A percentile compares a stretch with the other conserved stretches of the same genome.
phyloP scores from a whole-genome alignment of 2,797 vertebrate genomes.

The Pseudocheirus occidentalis region DNA sequence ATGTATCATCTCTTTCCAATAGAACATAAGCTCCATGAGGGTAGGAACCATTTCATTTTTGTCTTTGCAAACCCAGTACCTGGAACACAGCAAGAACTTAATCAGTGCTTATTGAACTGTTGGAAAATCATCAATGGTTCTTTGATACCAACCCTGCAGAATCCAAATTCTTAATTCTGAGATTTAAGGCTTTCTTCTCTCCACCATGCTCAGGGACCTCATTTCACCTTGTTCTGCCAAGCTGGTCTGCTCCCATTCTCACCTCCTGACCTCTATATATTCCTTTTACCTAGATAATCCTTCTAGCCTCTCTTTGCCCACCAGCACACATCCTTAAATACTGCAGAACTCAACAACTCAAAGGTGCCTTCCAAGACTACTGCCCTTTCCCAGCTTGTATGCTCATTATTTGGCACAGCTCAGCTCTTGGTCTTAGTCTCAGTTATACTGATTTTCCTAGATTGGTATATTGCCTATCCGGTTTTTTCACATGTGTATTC shows the following conservation, averaged over 20 bases:
- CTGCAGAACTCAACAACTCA: not conserved
- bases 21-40: not conserved
- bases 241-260: not conserved
- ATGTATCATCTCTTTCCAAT: not conserved
- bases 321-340: not conserved
- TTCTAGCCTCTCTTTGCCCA: not conserved
- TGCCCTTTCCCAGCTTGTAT: not conserved
- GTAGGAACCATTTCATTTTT: not conserved
- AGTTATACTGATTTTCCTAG: not conserved
- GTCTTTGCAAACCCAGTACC: not conserved
- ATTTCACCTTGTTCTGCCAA: not conserved
- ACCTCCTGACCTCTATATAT: not conserved
- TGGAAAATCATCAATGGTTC: not conserved
- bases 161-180: not conserved
- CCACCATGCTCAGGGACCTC: not conserved
- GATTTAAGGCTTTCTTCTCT: not conserved
- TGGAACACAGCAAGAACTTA: not conserved
- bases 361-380: not conserved
- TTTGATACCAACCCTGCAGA: not conserved
- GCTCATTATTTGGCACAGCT: not conserved
- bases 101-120: not conserved
- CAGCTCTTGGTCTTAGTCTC: not conserved
- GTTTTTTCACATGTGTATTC: not conserved
- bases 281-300: not conserved
- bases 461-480: not conserved